phyloP scores from a whole-genome alignment of 1,140 invertebrate genomes.

The Aphelinus certus region DNA sequence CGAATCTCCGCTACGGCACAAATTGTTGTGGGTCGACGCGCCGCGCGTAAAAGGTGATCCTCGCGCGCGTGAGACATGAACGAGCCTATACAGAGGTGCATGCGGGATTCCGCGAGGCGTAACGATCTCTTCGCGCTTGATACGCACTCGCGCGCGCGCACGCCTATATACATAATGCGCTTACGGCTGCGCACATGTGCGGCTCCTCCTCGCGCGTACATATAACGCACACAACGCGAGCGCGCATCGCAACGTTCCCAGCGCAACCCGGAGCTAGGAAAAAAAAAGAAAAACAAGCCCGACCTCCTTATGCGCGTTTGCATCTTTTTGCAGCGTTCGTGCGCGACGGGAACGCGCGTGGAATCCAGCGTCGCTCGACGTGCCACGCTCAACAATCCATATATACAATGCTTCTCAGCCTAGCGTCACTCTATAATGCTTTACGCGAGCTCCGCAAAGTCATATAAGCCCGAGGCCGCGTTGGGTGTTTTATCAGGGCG shows the following conservation, averaged over 20 bases:
- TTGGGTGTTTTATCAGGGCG: too few relatives aligned
- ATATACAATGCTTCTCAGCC: too few relatives aligned
- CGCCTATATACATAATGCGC: too few relatives aligned
- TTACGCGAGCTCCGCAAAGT: too few relatives aligned
- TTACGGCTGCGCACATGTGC: conserved; percentile 7
- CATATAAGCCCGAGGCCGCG: too few relatives aligned
- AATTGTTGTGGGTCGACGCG: neutral
- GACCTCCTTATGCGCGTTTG: conserved; percentile 6
- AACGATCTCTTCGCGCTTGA: conserved; percentile 12
- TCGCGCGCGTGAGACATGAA: neutral
- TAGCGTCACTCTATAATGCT: too few relatives aligned
- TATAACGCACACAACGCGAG: too few relatives aligned
- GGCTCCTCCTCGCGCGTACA: neutral
- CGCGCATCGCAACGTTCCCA: too few relatives aligned
- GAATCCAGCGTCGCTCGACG: neutral
- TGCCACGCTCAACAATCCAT: too few relatives aligned
- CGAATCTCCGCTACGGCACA: too few relatives aligned
- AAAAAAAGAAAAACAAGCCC: neutral
- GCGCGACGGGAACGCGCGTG: neutral
- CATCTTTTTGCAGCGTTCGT: neutral
- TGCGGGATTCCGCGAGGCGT: conserved; percentile 18
- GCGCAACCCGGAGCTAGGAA: too few relatives aligned
- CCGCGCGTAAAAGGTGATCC: neutral
- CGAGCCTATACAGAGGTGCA: neutral
- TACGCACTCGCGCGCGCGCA: neutral